A percentile compares a stretch with the other conserved stretches of the same genome.
These are phyloP conservation scores for Pseudopodoces humilis DNA, from an alignment of 2,113 vertebrate species.

Conservation along the genomic window DNA sequence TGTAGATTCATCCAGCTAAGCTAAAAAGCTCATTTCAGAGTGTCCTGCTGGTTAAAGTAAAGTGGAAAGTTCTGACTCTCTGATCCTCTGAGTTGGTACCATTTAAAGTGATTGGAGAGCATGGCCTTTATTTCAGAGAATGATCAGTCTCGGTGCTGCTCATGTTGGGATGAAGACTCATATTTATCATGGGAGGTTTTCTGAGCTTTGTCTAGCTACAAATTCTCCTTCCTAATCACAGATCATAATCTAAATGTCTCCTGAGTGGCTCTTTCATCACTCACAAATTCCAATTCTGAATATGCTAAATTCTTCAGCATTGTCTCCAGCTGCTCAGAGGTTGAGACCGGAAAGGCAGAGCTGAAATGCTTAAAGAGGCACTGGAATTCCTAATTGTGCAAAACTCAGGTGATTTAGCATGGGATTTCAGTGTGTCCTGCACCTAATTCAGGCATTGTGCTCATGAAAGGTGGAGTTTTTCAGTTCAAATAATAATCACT, in stretches of 20 bases:
- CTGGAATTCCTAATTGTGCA: neutral
- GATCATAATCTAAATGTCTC: neutral
- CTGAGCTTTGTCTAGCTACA: neutral
- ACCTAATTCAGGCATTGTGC: neutral
- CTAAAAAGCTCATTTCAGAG: slow-evolving; percentile 25
- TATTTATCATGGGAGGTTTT: neutral
- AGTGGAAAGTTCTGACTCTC: neutral
- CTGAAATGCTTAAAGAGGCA: neutral
- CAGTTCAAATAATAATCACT: neutral
- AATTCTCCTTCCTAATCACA: neutral
- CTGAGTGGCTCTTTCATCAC: neutral
- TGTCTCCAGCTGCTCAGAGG: neutral
- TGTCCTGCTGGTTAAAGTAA: slow-evolving; percentile 3
- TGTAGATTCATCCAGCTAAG: neutral
- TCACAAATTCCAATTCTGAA: neutral
- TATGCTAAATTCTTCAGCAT: neutral
- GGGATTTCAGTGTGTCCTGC: neutral
- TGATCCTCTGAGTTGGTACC: neutral
- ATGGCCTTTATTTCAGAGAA: neutral
- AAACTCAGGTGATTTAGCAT: neutral
- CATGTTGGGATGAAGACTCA: neutral
- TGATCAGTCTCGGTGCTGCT: neutral
- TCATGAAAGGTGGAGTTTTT: neutral
- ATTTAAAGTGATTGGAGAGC: neutral
- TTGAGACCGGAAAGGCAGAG: neutral